Evolutionary conservation across 2,888 invertebrate species (phyloP).

Genomic region (Silvanus unidentatus): DNA sequence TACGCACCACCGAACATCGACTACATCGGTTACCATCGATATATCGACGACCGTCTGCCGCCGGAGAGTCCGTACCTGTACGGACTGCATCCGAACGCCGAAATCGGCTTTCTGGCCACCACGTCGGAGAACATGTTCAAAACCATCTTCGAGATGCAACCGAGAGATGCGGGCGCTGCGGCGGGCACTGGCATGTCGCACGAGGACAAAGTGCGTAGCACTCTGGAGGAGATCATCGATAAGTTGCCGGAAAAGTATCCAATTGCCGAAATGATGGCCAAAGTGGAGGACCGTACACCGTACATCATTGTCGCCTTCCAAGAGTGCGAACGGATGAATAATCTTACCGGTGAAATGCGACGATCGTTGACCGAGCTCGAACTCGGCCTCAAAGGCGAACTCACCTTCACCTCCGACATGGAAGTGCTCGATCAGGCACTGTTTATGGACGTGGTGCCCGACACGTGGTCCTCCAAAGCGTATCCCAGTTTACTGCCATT

Average conservation of each 20-base stretch:
- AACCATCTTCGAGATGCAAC: conserved; percentile 85
- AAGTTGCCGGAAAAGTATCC: conserved; percentile 86
- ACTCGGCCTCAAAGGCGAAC: conserved; percentile 85
- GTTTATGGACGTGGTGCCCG: conserved; percentile 88
- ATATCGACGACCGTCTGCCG: conserved; percentile 81
- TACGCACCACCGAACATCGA: conserved; percentile 83
- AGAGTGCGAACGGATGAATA: conserved; percentile 94
- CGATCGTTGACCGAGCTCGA: conserved; percentile 80
- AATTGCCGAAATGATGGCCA: conserved; percentile 76
- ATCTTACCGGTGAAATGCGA: conserved; percentile 72
- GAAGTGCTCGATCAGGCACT: conserved; percentile 77
- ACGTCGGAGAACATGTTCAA: conserved; percentile 80
- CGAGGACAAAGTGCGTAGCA: conserved; percentile 74
- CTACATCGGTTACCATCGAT: conserved; percentile 78
- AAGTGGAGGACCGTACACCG: conserved; percentile 84
- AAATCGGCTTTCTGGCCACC: conserved; percentile 86
- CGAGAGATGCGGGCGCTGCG: conserved; percentile 70
- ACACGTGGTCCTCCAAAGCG: conserved; percentile 76
- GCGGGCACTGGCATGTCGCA: conserved; percentile 64
- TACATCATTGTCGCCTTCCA: conserved; percentile 88
- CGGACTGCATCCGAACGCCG: conserved; percentile 90
- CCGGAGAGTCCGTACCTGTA: conserved; percentile 85
- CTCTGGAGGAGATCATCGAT: conserved; percentile 81
- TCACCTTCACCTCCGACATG: conserved; percentile 91
- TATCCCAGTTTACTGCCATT: conserved; percentile 83